Evolutionary conservation across 1,140 invertebrate species (phyloP), one percentile per base, ranked within the genome.

Genomic region (Drosophila nigrodunni): DNA sequence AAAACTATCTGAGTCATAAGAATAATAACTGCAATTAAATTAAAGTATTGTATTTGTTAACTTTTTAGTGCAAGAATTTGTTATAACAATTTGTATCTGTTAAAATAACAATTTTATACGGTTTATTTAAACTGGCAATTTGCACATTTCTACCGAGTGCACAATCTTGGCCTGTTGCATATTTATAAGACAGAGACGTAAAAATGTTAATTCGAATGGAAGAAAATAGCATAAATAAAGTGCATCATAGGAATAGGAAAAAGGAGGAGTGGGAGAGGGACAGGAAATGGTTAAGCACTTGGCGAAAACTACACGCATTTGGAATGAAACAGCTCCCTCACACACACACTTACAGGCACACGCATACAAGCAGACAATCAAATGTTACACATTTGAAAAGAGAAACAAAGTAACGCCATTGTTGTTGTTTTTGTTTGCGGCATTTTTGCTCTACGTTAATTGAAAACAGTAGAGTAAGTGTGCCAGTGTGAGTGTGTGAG

Each of bases 131-230:
- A 57, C 15, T 57, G 21, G 15, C 35, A 46, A 30, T 68, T 47
- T 69, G 49, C 15, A 41, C 47, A 60, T 62, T 34, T 70, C 37
- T 77, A 50, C n/a, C 25, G 6, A 13, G 4, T 43, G 43, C 67
- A 61, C 11, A 70, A 71, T 13, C 52, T n/a, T 39, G 34, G 44
- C 13, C 25, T 21, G 41, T 44, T 87, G 73, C 49, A 87, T 87
- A 87, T 87, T 87, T 72, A 87, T 87, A 47, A 87, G 80, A 44
- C 58, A 41, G 34, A 46, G 62, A 49, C 76, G 79, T 87, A 65
- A 87, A 86, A 54, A 76, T 46, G 52, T 71, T 47, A 52, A 78
- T 71, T 64, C 2, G 76, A 69, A 79, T 80, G 78, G 47, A 37
- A 64, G 50, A 13, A 41, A 57, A 46, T 74, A 68, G 52, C 52